Base-by-base conservation (phyloP, 1,140 invertebrate genomes). In the Aphidius gifuensis region DNA sequence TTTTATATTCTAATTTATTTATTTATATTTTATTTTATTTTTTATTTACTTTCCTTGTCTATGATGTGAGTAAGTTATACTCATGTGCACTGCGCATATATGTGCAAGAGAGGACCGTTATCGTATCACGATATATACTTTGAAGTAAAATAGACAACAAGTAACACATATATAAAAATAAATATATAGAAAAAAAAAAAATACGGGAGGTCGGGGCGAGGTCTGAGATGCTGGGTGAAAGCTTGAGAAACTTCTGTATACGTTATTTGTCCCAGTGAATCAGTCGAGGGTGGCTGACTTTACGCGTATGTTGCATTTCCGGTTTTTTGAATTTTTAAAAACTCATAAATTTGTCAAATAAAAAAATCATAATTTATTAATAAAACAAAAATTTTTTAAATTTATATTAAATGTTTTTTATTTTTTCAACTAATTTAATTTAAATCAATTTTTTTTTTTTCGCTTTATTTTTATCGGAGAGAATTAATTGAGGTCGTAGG, bases 171-270 rank as follows among this genome's bases (percentile, higher is more conserved):
- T 7, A 9, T 23, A 11, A 44, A 62, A 49, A 53, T 48, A 53
- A 57, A 58, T 58, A 53, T 58, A 56, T 49, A 40, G 43, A 51
- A 49, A 49, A 63, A 63, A 44, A 63, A 56, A 51, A 50, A 38
- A 53, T 51, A 49, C 43, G 53, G 45, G 60, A 63, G 46, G 61
- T 58, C 61, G 56, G 61, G 61, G 61, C 56, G 61, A 63, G 61
- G 61, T 47, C 55, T 49, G n/a, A 11, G 64, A 66, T 69, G 63
- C 71, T 71, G 70, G 68, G 74, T 76, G 74, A 76, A 76, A 76
- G 74, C 75, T 73, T 71, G 70, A 70, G 72, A 74, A 76, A 74
- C 70, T 60, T 60, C 48, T 55, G 60, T 55, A 62, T 65, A 59
- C 64, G 64, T 72, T 66, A 56, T 68, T 63, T 66, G 65, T 60